Evolutionary conservation across 2,797 vertebrate species (phyloP), one percentile per base, ranked within the genome.

Genomic region (Periophthalmus magnuspinnatus): DNA sequence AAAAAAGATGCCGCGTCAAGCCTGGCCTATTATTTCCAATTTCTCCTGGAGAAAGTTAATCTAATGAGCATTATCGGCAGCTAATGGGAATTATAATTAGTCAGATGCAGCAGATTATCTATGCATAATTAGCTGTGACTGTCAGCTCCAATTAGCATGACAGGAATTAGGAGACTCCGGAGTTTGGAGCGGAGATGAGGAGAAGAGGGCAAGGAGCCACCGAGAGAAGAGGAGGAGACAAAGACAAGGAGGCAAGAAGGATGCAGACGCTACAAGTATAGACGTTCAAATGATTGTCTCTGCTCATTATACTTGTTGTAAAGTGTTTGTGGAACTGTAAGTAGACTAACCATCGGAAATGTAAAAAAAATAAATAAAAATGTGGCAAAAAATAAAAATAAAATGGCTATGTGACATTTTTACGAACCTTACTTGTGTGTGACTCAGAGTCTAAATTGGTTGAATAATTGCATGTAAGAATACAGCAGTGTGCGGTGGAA

Each of bases 21-120:
- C 79, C 85, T 16, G 54, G 72, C 68, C 85, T 84, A 90, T 93
- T 91, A 93, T 93, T 91, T 90, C 88, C 85, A 89, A 93, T 93
- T 93, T 93, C 91, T 93, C 89, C 88, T 78, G 83, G 84, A 92
- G 91, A 93, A 94, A 93, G 93, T 92, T 92, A 93, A 93, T 94
- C 93, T 93, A 93, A 94, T 94, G 93, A 93, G 92, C 88, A 91
- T 93, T 94, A 93, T 94, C 90, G 87, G 85, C 79, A 79, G 90
- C 91, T 93, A 94, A 94, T 94, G 91, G 90, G 91, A 94, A 93
- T 93, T 93, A 93, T 93, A 93, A 94, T 94, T 92, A 93, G 89
- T 93, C 91, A 93, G 93, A 93, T 93, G 90, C 90, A 92, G 92
- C 86, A 93, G 93, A 93, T 94, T 94, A 94, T 93, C 92, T 92